A percentile compares a stretch with the other conserved stretches of the same genome.
Evolutionary conservation across 2,888 invertebrate species (phyloP).

Genomic region (Clunio marinus): DNA sequence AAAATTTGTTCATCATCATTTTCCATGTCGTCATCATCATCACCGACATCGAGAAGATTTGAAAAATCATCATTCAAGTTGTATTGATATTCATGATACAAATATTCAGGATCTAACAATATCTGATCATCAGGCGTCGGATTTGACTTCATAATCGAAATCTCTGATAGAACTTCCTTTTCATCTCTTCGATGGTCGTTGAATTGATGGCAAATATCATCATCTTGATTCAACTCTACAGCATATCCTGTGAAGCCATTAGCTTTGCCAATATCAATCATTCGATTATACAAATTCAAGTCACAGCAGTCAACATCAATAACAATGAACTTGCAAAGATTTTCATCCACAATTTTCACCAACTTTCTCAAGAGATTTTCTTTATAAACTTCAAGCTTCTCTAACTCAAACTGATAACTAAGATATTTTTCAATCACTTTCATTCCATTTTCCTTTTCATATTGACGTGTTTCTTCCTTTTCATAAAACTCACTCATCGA

Average conservation of each 20-base stretch:
- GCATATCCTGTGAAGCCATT: conserved; percentile 1
- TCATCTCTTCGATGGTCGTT: not conserved
- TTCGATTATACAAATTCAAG: not conserved
- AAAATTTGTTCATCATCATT: conserved; percentile 46
- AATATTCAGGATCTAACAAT: conserved; percentile 72
- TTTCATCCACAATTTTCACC: not conserved
- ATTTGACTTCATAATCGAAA: conserved; percentile 50
- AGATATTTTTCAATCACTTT: no score
- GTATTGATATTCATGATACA: conserved; percentile 63
- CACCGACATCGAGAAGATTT: no score
- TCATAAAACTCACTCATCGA: not conserved
- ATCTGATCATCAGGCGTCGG: conserved; percentile 76
- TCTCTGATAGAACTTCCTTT: conserved; percentile 53
- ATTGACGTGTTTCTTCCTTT: no score
- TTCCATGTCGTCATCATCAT: conserved; percentile 67
- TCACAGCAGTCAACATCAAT: conserved; percentile 31
- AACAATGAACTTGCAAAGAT: not conserved
- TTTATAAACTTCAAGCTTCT: not conserved
- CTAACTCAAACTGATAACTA: no score
- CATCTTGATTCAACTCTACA: conserved; percentile 30
- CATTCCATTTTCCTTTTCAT: no score
- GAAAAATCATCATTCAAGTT: not conserved
- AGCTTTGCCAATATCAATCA: not conserved
- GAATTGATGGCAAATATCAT: not conserved
- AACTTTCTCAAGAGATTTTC: not conserved